Conservation (phyloP, 2,113 vertebrate genomes). For the Alouatta palliata region DNA sequence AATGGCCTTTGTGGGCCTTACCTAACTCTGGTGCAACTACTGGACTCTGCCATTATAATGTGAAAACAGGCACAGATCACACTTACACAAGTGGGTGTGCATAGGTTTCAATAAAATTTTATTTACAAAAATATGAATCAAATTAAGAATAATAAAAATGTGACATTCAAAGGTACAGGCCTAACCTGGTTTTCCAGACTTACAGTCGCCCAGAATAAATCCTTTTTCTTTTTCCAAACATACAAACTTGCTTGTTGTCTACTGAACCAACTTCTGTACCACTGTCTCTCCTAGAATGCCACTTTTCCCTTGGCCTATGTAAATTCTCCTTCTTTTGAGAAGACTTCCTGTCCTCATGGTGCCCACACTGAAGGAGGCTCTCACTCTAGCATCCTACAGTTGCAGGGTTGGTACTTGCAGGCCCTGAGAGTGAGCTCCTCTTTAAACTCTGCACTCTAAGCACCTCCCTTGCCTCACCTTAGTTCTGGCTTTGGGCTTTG, state of each 20-base stretch:
- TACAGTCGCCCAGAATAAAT: too few relatives aligned
- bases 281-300: background rate
- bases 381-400: background rate
- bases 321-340: background rate
- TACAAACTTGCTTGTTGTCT: background rate
- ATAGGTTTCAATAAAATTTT: background rate
- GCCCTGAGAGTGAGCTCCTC: rapidly evolving
- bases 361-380: background rate
- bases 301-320: background rate
- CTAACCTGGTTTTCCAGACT: background rate
- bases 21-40: background rate
- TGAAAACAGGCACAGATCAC: background rate
- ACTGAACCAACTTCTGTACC: background rate
- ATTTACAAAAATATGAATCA: background rate
- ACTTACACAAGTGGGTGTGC: background rate
- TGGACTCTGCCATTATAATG: background rate
- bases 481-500: too few relatives aligned
- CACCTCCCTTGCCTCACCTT: background rate
- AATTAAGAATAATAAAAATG: background rate
- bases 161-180: background rate
- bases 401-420: background rate
- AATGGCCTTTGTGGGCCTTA: background rate
- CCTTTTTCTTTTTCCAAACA: background rate
- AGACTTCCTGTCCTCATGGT: background rate
- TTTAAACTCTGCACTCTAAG: background rate